Percentiles rank a stretch among this genome's conserved stretches.
Evolutionary conservation across 2,797 vertebrate genomes (phyloP).

Genomic region (Aythya fuligula): DNA sequence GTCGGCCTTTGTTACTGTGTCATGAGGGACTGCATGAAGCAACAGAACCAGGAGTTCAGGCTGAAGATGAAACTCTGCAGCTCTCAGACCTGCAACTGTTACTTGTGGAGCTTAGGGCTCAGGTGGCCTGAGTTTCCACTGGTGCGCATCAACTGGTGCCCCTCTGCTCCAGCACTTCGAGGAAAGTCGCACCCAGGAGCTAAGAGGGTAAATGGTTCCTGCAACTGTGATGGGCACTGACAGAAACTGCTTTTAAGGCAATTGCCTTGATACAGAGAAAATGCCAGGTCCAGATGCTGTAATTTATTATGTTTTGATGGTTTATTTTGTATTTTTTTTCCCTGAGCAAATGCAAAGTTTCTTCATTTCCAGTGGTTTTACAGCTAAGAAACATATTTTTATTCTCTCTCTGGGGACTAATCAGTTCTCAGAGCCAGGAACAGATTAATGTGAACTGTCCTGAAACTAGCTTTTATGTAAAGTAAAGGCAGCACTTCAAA

Average conservation of each 20-base stretch:
- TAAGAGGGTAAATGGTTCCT: background rate
- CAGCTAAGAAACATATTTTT: constrained; percentile 4
- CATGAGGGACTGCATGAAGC: background rate
- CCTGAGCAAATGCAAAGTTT: background rate
- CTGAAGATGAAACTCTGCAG: background rate
- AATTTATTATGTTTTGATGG: background rate
- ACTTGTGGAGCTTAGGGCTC: rapidly evolving
- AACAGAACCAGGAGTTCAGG: background rate
- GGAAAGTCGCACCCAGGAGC: background rate
- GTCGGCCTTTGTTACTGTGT: background rate
- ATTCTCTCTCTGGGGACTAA: background rate
- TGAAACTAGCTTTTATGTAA: constrained; percentile 22
- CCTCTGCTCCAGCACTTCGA: background rate
- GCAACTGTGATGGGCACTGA: background rate
- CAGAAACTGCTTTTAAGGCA: constrained; percentile 9
- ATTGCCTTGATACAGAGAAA: background rate
- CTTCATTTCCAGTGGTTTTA: background rate
- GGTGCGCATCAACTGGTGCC: background rate
- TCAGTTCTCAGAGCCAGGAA: constrained; percentile 10
- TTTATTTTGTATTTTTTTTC: background rate
- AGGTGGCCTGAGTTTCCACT: background rate
- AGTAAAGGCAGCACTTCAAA: background rate
- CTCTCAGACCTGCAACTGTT: background rate
- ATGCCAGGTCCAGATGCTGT: background rate
- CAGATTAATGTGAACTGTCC: constrained; percentile 3